Percentiles rank a stretch among this genome's conserved stretches.
Evolutionary conservation across 64 coral and sea anemone genomes (phyloP).

Genomic region (Dendronephthya gigantea): DNA sequence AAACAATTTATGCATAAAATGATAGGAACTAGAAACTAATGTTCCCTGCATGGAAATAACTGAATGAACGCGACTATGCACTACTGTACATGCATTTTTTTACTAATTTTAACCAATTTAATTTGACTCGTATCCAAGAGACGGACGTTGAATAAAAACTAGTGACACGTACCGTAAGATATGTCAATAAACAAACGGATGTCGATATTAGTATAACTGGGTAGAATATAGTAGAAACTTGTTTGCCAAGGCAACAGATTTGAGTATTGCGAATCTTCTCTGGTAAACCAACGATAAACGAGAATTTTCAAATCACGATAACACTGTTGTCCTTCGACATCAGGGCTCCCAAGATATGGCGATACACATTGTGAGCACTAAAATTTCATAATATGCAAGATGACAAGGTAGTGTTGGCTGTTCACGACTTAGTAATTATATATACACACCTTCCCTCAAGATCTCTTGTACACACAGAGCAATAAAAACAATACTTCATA

Average conservation of each 20-base stretch:
- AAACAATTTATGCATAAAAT: too few species aligned
- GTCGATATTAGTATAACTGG: slow-evolving; percentile 76
- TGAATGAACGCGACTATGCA: background rate
- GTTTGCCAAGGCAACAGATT: background rate
- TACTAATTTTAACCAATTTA: too few species aligned
- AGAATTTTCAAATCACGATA: background rate
- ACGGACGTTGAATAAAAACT: background rate
- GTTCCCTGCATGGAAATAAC: too few species aligned
- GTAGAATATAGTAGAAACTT: slow-evolving; percentile 51
- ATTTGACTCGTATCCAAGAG: too few species aligned
- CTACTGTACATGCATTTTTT: background rate
- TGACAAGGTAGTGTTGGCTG: background rate
- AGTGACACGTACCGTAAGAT: slow-evolving; percentile 12
- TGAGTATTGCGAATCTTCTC: background rate
- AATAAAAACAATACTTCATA: background rate
- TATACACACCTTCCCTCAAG: background rate
- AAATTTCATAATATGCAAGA: background rate
- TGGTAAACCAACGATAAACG: background rate
- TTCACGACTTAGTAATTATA: background rate
- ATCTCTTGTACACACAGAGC: too few species aligned
- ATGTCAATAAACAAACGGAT: slow-evolving; percentile 76
- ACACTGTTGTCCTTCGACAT: background rate
- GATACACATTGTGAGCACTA: background rate
- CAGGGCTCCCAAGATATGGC: background rate
- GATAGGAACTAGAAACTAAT: too few species aligned